Percentiles rank a stretch among this genome's conserved stretches.
Conservation (phyloP, 2,888 invertebrate genomes). For the Allacma fusca region DNA sequence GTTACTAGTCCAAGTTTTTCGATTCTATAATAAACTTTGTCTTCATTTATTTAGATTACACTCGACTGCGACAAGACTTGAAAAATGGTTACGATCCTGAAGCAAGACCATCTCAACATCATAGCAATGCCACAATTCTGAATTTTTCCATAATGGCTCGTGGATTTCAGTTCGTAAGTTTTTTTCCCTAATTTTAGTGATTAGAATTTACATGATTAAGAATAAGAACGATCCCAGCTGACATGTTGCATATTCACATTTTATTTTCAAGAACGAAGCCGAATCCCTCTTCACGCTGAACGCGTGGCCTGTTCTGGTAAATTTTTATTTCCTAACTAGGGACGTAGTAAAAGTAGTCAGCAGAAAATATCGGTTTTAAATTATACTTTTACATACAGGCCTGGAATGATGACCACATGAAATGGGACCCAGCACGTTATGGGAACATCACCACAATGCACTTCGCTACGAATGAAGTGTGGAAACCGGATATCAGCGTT, state of each 20-base stretch:
- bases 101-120: slow-evolving; percentile 55
- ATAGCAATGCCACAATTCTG: slow-evolving; percentile 54
- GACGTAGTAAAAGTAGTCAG: slow-evolving; percentile 13
- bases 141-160: slow-evolving; percentile 52
- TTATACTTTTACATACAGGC: slow-evolving; percentile 67
- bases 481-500: slow-evolving; percentile 79
- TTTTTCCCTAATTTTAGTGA: not conserved
- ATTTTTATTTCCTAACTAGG: not conserved
- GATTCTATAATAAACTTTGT: no score
- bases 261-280: slow-evolving; percentile 67
- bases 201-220: not conserved
- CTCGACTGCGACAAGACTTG: slow-evolving; percentile 51
- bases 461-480: slow-evolving; percentile 76
- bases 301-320: slow-evolving; percentile 72
- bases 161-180: slow-evolving; percentile 59
- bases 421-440: slow-evolving; percentile 76
- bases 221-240: no score
- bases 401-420: slow-evolving; percentile 77
- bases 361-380: no score
- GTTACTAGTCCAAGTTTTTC: not conserved
- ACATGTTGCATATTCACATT: no score
- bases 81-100: slow-evolving; percentile 56
- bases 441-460: slow-evolving; percentile 72
- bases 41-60: slow-evolving; percentile 56
- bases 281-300: slow-evolving; percentile 71